phyloP scores from a whole-genome alignment of 1,140 invertebrate species.

The Temnothorax longispinosus region DNA sequence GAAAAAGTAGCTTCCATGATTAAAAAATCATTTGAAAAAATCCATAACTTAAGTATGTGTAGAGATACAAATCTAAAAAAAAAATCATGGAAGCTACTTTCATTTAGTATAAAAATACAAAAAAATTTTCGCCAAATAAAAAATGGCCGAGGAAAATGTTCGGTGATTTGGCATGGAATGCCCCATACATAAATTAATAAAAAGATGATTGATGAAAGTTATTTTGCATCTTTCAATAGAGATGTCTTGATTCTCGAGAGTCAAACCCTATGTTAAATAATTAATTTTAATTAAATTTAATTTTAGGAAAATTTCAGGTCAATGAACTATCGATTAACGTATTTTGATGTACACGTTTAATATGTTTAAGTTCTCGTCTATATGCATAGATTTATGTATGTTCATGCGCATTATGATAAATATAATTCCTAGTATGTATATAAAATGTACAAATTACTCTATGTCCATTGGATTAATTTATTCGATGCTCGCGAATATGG shows the following conservation, averaged over 20 bases:
- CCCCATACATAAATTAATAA: background rate
- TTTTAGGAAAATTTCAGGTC: background rate
- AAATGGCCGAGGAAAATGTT: no score
- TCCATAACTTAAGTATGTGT: no score
- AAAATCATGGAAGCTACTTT: no score
- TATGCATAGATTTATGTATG: background rate
- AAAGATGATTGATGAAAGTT: background rate
- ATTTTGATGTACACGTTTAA: background rate
- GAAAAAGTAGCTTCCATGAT: no score
- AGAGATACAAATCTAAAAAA: no score
- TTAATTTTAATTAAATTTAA: constrained; percentile 25
- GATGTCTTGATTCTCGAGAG: background rate
- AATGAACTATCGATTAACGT: background rate
- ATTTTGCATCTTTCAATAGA: background rate
- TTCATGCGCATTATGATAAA: background rate
- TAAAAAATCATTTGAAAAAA: no score
- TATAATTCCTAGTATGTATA: background rate
- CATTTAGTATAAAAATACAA: background rate
- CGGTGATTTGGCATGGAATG: no score
- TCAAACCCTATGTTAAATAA: background rate
- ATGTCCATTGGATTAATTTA: constrained; percentile 6
- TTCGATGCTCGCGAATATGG: background rate
- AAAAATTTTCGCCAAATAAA: no score
- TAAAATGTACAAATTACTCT: background rate
- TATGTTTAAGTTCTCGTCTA: background rate